Evolutionary conservation across 2,888 invertebrate genomes (phyloP), one percentile per base, ranked within the genome.

Genomic region (Tetanocera ferruginea): DNA sequence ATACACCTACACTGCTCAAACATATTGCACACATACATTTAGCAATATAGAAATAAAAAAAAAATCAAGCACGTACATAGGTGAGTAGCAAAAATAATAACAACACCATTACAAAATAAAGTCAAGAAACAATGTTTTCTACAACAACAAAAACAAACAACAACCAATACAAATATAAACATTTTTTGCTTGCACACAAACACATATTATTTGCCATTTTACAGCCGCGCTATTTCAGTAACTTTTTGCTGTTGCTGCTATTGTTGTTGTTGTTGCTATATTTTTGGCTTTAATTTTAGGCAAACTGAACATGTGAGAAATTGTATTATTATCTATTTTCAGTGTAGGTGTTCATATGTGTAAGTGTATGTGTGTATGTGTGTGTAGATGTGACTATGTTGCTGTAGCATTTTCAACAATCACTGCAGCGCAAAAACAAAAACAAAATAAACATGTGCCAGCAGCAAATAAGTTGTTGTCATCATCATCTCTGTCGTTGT

Each of bases 391-490:
- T 60, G 60, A n/a, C n/a, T 23, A 57, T 2, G 17, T 60, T 28
- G 25, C 5, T 60, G 23, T 11, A 11, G 28, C 25, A 60, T 60
- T 60, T 60, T 28, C 60, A 60, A 60, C 60, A 60, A 25, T 60
- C 60, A 11, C 17, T 60, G 28, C 25, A 14, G 11, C 0, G 2
- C 0, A 60, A 60, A 60, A 60, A 60, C 14, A 60, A 60, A 11
- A 25, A 34, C 37, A 57, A 71, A 28, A 64, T 43, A 43, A 43
- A 43, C 43, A 43, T 43, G 8, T 23, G 28, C 60, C 60, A 57
- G 37, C 57, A 23, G 28, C 60, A 60, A 60, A 60, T 28, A 60
- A 25, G 28, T 60, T 28, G 60, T 60, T 60, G 60, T 60, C 60
- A 28, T 60, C 60, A 60, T 60, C 57, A 25, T 57, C 60, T 17